Conservation (phyloP, 2,797 vertebrate species). For the Spatula clypeata region DNA sequence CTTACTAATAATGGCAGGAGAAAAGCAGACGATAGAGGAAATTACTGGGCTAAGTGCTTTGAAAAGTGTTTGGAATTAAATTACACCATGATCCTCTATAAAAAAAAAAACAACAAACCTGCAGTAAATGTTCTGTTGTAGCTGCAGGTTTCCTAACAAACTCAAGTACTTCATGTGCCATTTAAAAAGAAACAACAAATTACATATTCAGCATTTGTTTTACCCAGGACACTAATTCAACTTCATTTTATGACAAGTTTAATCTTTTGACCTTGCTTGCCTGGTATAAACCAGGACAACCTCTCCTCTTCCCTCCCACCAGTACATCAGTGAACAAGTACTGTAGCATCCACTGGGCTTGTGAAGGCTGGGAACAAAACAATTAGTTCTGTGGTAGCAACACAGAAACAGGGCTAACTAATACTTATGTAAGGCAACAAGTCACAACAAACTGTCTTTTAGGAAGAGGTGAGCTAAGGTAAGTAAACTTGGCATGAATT, state of each 20-base stretch:
- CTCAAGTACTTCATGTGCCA: neutral
- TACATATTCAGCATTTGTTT: neutral
- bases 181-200: neutral
- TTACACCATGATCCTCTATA: neutral
- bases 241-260: neutral
- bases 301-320: neutral
- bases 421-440: neutral
- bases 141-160: neutral
- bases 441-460: neutral
- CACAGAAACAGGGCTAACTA: neutral
- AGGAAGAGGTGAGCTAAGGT: neutral
- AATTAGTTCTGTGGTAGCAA: neutral
- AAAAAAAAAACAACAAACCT: neutral
- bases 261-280: neutral
- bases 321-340: neutral
- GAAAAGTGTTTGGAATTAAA: neutral
- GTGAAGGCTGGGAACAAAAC: neutral
- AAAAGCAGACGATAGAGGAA: neutral
- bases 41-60: neutral
- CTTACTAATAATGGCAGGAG: neutral
- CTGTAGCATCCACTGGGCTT: neutral
- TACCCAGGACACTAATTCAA: neutral
- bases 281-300: neutral
- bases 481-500: neutral
- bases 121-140: neutral